Base-by-base conservation (phyloP, 2,888 invertebrate species). In the Eristalis pertinax region DNA sequence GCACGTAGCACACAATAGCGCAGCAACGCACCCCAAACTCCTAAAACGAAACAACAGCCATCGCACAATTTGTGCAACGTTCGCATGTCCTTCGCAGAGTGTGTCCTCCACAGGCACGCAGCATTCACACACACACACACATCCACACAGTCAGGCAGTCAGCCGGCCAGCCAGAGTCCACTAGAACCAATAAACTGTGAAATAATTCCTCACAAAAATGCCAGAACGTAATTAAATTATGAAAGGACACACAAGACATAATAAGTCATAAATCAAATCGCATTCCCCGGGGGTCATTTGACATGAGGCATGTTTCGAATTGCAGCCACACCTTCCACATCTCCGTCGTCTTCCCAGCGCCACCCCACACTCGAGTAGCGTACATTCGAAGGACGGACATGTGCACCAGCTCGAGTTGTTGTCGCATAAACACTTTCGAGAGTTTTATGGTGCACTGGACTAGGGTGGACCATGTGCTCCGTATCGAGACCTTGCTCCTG, bases 171-270 rank as follows among this genome's bases (percentile, higher is more conserved):
- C n/a, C 77, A 15, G 76, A 85, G 63, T 75, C 62, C 74, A 78
- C 72, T 76, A 60, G 87, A 80, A 84, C 79, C 87, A 84, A 88
- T 88, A 88, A 88, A 88, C 88, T 88, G 88, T 84, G 76, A 87
- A 88, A 88, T 88, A 84, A 88, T 84, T 88, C 84, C 74, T 81
- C 84, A 84, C 88, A 88, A 88, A 88, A 88, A 88, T 88, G 84
- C 88, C 84, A 88, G 87, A 84, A 81, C 84, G 88, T 88, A 88
- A 88, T 88, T 88, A 88, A 88, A 88, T 88, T 88, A 88, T 88
- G 88, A 88, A 88, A 88, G 88, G 87, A 87, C 87, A 84, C 84
- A 88, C 81, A 88, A 88, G 88, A 88, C 88, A 88, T 88, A 88
- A 88, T 88, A 88, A 88, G 84, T 88, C 88, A 88, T 88, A 88